Conservation (phyloP, 2,113 vertebrate species). For the Tor tambroides region DNA sequence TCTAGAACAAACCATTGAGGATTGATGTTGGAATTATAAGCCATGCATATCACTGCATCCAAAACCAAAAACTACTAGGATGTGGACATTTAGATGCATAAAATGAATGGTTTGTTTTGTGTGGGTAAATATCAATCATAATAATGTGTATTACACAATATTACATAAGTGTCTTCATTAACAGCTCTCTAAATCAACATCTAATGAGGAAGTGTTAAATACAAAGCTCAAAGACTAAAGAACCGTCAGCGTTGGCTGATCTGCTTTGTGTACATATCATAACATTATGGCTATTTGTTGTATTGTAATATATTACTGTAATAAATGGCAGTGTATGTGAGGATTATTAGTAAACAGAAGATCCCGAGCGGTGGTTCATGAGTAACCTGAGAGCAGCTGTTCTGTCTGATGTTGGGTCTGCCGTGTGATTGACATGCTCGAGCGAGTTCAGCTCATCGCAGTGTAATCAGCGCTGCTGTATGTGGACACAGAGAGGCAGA, state of each 20-base stretch:
- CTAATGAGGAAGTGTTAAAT: background rate
- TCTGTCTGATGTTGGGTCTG: background rate
- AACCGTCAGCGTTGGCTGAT: background rate
- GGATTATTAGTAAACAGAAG: slow-evolving; percentile 17
- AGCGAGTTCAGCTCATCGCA: too few species aligned
- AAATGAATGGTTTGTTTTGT: background rate
- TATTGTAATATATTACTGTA: background rate
- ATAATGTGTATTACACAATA: background rate
- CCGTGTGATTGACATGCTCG: background rate
- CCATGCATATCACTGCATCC: too few species aligned
- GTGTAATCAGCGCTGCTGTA: background rate
- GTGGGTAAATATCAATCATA: background rate
- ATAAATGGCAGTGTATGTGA: background rate
- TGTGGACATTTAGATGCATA: background rate
- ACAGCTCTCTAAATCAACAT: background rate
- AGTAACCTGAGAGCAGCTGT: background rate
- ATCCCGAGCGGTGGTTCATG: background rate
- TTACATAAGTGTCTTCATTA: background rate
- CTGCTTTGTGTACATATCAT: background rate
- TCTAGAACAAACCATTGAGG: too few species aligned
- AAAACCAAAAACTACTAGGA: too few species aligned
- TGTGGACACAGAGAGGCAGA: background rate
- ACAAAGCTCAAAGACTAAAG: background rate
- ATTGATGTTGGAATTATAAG: too few species aligned
- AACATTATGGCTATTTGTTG: background rate